Conservation (phyloP, 2,113 vertebrate genomes). For the Micromys minutus region DNA sequence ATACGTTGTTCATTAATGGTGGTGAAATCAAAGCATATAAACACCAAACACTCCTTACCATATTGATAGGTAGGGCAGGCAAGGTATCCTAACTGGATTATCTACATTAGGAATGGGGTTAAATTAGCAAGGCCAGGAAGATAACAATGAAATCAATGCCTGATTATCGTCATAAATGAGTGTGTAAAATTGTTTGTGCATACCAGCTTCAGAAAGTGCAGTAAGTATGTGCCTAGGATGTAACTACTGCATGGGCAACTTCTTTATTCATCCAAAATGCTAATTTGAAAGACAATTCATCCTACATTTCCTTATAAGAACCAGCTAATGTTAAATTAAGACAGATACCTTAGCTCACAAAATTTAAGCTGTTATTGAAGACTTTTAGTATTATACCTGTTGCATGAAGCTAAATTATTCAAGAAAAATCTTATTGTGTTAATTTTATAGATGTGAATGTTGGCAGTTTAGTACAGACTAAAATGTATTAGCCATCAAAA, state of each 20-base stretch:
- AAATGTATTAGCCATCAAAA: neutral
- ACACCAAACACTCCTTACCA: neutral
- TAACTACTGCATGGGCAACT: neutral
- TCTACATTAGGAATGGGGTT: neutral
- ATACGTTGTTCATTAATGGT: neutral
- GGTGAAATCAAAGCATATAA: neutral
- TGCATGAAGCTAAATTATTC: conserved; percentile 2
- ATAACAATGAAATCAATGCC: conserved; percentile 39
- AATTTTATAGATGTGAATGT: neutral
- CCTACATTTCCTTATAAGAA: neutral
- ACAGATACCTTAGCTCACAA: neutral
- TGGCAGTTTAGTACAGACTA: neutral
- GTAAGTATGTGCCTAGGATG: neutral
- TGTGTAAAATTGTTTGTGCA: neutral
- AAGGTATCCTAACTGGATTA: conserved; percentile 11
- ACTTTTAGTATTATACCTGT: conserved; percentile 9
- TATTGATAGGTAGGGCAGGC: neutral
- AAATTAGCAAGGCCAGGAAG: conserved; percentile 25
- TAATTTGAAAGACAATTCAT: conserved; percentile 5
- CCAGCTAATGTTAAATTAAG: neutral
- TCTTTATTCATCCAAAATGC: neutral
- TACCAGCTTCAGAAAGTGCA: neutral
- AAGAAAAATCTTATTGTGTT: neutral
- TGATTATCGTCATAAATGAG: neutral
- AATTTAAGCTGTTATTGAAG: neutral